Evolutionary conservation across 2,888 invertebrate genomes (phyloP).

Genomic region (Allophyes oxyacanthae): DNA sequence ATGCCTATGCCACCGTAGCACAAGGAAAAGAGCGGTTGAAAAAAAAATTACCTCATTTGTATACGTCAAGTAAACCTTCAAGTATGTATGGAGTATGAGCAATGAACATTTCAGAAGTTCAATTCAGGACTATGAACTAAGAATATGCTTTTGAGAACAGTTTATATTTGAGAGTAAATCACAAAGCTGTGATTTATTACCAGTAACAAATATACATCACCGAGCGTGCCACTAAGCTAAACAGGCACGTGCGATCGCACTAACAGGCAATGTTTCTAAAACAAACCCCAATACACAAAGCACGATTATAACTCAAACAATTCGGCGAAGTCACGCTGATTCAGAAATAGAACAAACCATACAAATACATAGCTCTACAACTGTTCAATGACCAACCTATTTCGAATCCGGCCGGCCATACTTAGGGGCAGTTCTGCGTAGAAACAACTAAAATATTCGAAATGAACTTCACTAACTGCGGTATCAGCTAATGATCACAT

Average conservation of each 20-base stretch:
- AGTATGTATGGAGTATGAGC: conserved; percentile 2
- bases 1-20: conserved; percentile 15
- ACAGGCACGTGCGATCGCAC: conserved; percentile 82
- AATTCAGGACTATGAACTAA: not conserved
- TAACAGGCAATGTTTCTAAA: conserved; percentile 81
- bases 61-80: not conserved
- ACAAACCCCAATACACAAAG: conserved; percentile 77
- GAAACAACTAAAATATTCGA: too few relatives aligned
- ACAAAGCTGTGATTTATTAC: conserved; percentile 64
- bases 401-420: not conserved
- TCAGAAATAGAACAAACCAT: conserved; percentile 60
- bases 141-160: not conserved
- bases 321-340: conserved; percentile 65
- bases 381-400: conserved; percentile 30
- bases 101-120: not conserved
- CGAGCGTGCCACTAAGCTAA: conserved; percentile 77
- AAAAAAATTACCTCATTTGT: conserved; percentile 4
- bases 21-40: conserved; percentile 15
- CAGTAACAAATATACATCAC: conserved; percentile 56
- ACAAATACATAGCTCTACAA: conserved; percentile 30
- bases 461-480: not conserved
- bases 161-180: too few relatives aligned
- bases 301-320: conserved; percentile 66
- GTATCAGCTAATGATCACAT: conserved; percentile 29
- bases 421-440: too few relatives aligned